Evolutionary conservation across 2,113 vertebrate genomes (phyloP).

Genomic region (Oreocharis arfaki): DNA sequence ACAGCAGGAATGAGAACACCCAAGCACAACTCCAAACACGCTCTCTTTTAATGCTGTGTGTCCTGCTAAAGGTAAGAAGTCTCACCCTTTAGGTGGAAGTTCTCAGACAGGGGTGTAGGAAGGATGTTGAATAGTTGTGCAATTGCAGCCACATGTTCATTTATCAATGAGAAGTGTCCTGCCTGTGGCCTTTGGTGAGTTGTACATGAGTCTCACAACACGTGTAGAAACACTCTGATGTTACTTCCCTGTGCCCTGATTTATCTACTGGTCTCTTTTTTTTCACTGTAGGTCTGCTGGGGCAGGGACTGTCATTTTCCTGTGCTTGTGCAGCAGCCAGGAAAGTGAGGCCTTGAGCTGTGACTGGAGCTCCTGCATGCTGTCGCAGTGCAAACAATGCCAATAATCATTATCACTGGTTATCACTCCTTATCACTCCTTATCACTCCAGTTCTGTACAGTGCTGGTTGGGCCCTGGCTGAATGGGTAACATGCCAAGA

Average conservation of each 20-base stretch:
- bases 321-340: not conserved
- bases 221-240: not conserved
- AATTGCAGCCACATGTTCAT: not conserved
- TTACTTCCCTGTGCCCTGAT: not conserved
- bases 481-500: accelerated
- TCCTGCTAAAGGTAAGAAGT: not conserved
- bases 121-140: not conserved
- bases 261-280: not conserved
- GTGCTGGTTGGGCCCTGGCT: not conserved
- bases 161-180: not conserved
- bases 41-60: not conserved
- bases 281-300: not conserved
- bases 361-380: not conserved
- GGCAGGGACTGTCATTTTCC: not conserved
- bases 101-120: not conserved
- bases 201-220: not conserved
- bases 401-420: not conserved
- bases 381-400: not conserved
- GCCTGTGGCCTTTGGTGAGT: not conserved
- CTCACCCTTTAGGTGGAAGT: not conserved
- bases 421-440: not conserved
- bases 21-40: not conserved
- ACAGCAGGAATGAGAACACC: not conserved
- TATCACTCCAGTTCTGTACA: not conserved
- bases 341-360: not conserved